Percentiles rank a stretch among this genome's conserved stretches.
phyloP scores from a whole-genome alignment of 35 echinoderm and acorn worm species.

The Acanthaster planci region DNA sequence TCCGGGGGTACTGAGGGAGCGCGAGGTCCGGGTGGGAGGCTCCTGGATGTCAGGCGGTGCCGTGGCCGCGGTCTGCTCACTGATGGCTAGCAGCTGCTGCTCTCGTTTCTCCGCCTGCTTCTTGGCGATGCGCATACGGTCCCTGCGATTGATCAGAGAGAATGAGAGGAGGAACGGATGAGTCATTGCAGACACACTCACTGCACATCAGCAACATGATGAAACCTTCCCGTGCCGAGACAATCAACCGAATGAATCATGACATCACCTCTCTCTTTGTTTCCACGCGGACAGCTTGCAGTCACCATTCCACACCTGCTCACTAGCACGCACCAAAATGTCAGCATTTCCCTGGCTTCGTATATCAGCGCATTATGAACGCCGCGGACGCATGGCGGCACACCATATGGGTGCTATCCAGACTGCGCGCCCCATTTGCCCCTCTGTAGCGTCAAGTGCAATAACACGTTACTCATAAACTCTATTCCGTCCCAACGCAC shows the following conservation, averaged over 20 bases:
- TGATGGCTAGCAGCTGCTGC: conserved; percentile 43
- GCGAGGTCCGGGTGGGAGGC: background rate
- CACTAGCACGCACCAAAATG: background rate
- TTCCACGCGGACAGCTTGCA: background rate
- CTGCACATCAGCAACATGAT: background rate
- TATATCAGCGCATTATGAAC: background rate
- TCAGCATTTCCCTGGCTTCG: background rate
- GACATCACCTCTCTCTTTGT: conserved; percentile 1
- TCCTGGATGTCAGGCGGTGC: background rate
- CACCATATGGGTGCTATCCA: background rate
- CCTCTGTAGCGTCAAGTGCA: background rate
- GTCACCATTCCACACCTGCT: background rate
- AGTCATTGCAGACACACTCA: conserved; percentile 24
- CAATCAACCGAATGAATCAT: conserved; percentile 26
- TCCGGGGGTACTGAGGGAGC: conserved; percentile 38
- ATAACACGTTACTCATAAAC: conserved; percentile 27
- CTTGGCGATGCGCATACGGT: conserved; percentile 41
- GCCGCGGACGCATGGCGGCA: background rate
- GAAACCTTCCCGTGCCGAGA: background rate
- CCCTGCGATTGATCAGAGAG: conserved; percentile 41
- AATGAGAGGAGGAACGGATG: conserved; percentile 27
- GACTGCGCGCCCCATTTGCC: background rate
- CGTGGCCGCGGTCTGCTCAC: conserved; percentile 39
- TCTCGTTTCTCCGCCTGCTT: conserved; percentile 43
- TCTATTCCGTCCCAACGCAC: background rate